Evolutionary conservation across 2,113 vertebrate species (phyloP).

Genomic region (Xerus inauris): DNA sequence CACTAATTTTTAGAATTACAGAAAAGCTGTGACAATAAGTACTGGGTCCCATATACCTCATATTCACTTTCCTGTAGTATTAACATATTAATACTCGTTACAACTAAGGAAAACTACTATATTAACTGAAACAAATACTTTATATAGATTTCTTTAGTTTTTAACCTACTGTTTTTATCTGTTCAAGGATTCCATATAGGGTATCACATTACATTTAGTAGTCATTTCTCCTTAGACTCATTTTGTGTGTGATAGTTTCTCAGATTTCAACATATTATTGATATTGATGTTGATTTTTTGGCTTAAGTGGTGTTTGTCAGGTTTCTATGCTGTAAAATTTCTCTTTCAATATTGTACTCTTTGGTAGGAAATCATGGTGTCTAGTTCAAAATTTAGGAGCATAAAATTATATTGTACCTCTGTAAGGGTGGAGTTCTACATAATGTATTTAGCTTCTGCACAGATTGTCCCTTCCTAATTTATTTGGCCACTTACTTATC

Average conservation of each 20-base stretch:
- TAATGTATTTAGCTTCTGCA: no score
- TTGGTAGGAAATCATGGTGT: background rate
- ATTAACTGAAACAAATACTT: background rate
- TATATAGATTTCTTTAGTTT: background rate
- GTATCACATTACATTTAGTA: background rate
- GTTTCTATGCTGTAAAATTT: background rate
- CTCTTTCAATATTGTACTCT: background rate
- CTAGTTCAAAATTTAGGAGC: background rate
- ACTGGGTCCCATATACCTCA: background rate
- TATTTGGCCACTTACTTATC: background rate
- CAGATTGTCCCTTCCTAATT: no score
- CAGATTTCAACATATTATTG: background rate
- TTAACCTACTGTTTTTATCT: background rate
- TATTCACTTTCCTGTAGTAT: background rate
- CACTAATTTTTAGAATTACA: background rate
- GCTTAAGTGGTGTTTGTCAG: background rate
- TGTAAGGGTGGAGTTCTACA: no score
- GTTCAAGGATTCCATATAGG: background rate
- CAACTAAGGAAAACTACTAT: background rate
- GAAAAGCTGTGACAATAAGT: background rate
- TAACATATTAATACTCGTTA: background rate
- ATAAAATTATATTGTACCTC: background rate
- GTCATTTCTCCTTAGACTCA: background rate
- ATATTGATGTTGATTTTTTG: background rate
- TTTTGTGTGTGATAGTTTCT: background rate